A percentile compares a stretch with the other conserved stretches of the same genome.
Conservation (phyloP, 2,113 vertebrate genomes). For the Rissa tridactyla region DNA sequence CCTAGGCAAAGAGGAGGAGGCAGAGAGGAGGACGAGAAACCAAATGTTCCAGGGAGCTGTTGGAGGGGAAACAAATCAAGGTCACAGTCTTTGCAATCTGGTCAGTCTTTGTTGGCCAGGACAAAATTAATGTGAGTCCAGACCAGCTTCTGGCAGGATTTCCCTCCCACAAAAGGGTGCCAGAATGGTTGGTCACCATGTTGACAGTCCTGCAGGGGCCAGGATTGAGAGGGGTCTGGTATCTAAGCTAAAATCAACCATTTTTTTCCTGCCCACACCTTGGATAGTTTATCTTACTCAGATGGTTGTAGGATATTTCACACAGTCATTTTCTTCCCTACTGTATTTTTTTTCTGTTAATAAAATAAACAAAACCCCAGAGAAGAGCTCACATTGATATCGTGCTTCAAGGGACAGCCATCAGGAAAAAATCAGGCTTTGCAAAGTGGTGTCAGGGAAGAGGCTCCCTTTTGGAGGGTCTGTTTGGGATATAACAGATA, state of each 20-base stretch:
- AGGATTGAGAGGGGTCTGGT: not conserved
- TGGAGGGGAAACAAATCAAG: constrained; percentile 31
- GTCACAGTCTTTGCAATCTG: constrained; percentile 46
- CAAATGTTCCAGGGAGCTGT: not conserved
- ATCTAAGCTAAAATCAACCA: not conserved
- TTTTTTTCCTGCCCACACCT: not conserved
- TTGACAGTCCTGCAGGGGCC: not conserved
- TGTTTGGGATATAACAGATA: not conserved
- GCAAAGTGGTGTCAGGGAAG: not conserved
- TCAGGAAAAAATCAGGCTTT: not conserved
- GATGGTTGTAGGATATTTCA: not conserved
- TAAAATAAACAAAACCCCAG: not conserved
- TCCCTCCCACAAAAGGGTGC: not conserved
- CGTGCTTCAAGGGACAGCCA: not conserved
- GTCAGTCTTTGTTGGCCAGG: constrained; percentile 19
- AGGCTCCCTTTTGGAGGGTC: not conserved
- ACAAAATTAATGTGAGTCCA: constrained; percentile 41
- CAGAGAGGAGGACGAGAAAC: not conserved
- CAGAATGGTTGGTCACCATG: constrained; percentile 3
- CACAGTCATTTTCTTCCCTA: not conserved
- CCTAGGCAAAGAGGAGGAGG: not conserved
- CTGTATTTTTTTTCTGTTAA: not conserved
- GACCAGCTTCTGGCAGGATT: not conserved
- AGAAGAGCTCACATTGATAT: not conserved
- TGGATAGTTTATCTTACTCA: not conserved